These are phyloP conservation scores for Drosophila yooni DNA, from an alignment of 2,888 invertebrate genomes.

Conservation along the genomic window DNA sequence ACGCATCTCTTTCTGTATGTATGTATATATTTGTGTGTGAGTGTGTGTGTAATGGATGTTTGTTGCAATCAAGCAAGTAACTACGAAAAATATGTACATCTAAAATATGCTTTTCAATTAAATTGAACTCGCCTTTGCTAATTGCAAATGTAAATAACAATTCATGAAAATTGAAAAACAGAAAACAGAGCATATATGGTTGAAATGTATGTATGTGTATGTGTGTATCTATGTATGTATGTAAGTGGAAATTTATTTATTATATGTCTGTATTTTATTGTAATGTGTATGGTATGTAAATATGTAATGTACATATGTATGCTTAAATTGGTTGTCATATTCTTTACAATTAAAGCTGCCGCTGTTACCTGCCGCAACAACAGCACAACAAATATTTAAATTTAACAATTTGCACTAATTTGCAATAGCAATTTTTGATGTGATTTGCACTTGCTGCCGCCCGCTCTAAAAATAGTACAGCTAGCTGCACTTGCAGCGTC, in stretches of 20 bases:
- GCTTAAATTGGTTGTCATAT: constrained; percentile 7
- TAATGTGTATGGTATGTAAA: background rate
- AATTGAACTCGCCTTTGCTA: constrained; percentile 35
- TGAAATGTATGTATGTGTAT: background rate
- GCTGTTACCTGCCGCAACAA: constrained; percentile 10
- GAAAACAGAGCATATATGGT: constrained; percentile 21
- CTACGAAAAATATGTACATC: constrained; percentile 7
- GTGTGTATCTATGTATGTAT: background rate
- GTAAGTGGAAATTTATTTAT: background rate
- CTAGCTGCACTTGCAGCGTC: constrained; percentile 21
- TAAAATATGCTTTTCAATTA: constrained; percentile 28
- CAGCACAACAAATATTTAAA: constrained; percentile 21
- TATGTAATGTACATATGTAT: background rate
- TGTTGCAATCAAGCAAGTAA: background rate
- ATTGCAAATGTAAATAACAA: constrained; percentile 24
- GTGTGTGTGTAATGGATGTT: background rate
- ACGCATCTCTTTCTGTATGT: constrained; percentile 19
- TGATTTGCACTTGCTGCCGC: constrained; percentile 56
- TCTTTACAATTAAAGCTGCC: constrained; percentile 10
- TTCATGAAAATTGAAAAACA: constrained; percentile 24
- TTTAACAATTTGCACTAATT: constrained; percentile 56
- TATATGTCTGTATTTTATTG: background rate
- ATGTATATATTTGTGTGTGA: background rate
- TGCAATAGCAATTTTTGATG: constrained; percentile 59
- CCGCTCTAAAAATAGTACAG: constrained; percentile 57